Percentiles rank a stretch among this genome's conserved stretches.
These are phyloP conservation scores for Porites divaricata DNA, from an alignment of 92 coral and sea anemone genomes.

Conservation along the genomic window DNA sequence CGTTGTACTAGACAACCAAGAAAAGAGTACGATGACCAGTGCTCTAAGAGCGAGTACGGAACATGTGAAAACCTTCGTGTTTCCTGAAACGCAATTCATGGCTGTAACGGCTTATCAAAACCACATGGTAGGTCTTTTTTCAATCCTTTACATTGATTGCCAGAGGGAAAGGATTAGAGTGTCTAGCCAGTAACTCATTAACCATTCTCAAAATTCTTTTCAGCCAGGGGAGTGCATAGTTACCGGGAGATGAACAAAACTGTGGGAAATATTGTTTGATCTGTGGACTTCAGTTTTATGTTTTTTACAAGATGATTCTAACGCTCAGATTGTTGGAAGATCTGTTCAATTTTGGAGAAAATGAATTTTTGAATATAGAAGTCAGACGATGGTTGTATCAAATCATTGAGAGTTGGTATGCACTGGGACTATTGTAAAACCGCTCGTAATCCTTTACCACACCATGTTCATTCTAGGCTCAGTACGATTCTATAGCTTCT, in stretches of 20 bases:
- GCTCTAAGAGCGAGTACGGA: conserved; percentile 83
- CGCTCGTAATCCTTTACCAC: too few relatives aligned
- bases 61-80: conserved; percentile 85
- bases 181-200: neutral
- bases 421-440: too few relatives aligned
- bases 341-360: too few relatives aligned
- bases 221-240: neutral
- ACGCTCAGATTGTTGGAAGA: too few relatives aligned
- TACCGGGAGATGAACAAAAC: neutral
- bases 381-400: too few relatives aligned
- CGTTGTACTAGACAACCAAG: conserved; percentile 86
- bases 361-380: too few relatives aligned
- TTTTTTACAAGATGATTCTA: too few relatives aligned
- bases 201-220: conserved; percentile 1
- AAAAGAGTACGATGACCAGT: conserved; percentile 59
- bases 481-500: too few relatives aligned
- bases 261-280: neutral
- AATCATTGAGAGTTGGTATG: too few relatives aligned
- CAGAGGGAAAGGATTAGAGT: neutral
- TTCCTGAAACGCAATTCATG: conserved; percentile 97
- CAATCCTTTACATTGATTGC: neutral
- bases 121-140: conserved; percentile 40
- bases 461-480: too few relatives aligned
- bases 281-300: too few relatives aligned
- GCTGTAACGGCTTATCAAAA: conserved; percentile 99